Evolutionary conservation across 2,797 vertebrate species (phyloP), one percentile per base, ranked within the genome.

Genomic region (Perodicticus potto): DNA sequence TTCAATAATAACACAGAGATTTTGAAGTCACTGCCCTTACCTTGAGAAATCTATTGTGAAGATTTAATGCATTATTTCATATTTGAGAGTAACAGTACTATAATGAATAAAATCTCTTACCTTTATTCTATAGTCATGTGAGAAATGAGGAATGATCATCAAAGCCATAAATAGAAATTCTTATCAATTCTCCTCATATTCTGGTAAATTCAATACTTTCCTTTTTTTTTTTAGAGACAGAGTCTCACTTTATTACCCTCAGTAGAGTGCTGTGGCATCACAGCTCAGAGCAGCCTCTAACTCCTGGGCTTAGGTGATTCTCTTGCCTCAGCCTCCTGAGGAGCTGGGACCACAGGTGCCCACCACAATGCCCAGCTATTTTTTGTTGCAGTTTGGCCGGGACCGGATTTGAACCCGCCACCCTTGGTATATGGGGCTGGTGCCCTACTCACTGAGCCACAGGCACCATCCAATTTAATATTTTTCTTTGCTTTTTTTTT

Each of bases 91-190:
- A 87, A 78, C 16, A 88, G 13, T 37, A n/a, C 27, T 84, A 12
- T 45, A 76, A 27, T 90, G 77, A 83, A 34, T 78, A 77, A 73
- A 63, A 27, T 55, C 55, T 69, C 57, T 72, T 16, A 74, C 77
- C 3, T 63, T 65, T 65, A 43, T 40, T 45, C 8, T 86, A 23
- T 37, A 81, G n/a, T 17, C 20, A 32, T 70, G 34, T 45, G n/a
- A 86, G 61, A 95, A 86, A 93, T 32, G 45, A 93, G 86, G 19
- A 34, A 37, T 53, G 63, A 83, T 78, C 53, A 43, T 65, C 23
- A 23, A 57, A 81, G 74, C 27, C 76, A 72, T 77, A 65, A 67
- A 65, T 34, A 93, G 55, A 87, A 67, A 84, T 76, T 74, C 10
- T 83, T 83, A 13, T 40, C 37, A 53, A 10, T 67, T 83, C n/a